Evolutionary conservation across 2,113 vertebrate genomes (phyloP).

Genomic region (Calidris pygmaea): DNA sequence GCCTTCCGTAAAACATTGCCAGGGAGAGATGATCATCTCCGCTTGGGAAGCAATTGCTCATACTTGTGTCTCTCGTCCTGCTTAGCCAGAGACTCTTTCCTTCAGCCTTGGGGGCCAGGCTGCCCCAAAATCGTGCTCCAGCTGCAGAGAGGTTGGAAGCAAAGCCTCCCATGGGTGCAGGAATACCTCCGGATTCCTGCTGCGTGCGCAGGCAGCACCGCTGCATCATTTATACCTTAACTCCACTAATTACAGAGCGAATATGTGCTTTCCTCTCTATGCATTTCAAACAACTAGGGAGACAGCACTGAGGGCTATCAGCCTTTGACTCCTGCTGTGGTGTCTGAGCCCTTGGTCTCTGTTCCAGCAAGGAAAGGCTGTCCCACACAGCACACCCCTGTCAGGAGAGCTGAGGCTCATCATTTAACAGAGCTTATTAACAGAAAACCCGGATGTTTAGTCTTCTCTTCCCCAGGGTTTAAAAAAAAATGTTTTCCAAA

Average conservation of each 20-base stretch:
- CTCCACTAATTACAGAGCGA: background rate
- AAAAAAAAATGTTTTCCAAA: constrained; percentile 64
- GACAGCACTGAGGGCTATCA: background rate
- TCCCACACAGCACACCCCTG: background rate
- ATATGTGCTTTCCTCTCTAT: background rate
- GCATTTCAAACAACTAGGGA: background rate
- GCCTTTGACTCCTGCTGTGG: background rate
- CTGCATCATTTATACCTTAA: background rate
- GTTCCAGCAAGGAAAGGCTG: background rate
- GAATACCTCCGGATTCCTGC: background rate
- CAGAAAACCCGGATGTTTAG: constrained; percentile 4
- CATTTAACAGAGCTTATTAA: background rate
- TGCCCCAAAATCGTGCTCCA: background rate
- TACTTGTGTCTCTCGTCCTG: background rate
- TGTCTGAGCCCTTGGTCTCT: background rate
- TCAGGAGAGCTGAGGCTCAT: background rate
- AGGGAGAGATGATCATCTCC: rapidly evolving
- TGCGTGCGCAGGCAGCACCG: rapidly evolving
- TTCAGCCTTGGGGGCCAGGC: background rate
- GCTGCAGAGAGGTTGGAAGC: background rate
- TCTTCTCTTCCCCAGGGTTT: background rate
- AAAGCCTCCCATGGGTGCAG: background rate
- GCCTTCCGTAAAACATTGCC: background rate
- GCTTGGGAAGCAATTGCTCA: background rate
- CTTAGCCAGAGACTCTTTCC: background rate